These are phyloP conservation scores for Drosophila eugracilis DNA, from an alignment of 1,140 invertebrate genomes.

Conservation along the genomic window DNA sequence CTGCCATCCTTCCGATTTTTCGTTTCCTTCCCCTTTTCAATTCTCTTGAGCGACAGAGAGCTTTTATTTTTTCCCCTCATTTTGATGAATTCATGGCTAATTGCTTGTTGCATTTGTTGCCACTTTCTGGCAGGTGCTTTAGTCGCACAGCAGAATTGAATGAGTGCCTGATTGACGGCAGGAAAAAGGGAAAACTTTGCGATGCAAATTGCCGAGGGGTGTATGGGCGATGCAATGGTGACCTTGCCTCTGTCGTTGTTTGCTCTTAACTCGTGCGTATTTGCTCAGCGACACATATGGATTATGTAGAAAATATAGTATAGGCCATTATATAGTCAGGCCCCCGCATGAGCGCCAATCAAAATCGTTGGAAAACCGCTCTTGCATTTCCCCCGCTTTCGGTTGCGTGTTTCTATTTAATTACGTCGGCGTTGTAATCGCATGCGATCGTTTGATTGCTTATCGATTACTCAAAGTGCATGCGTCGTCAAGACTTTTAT, in stretches of 20 bases:
- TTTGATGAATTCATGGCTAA: constrained; percentile 60
- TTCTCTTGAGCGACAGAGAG: not conserved
- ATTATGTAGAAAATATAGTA: constrained; percentile 6
- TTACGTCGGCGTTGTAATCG: constrained; percentile 11
- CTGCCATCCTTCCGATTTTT: constrained; percentile 6
- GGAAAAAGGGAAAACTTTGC: constrained; percentile 22
- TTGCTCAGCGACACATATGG: constrained; percentile 23
- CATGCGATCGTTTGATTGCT: constrained; percentile 40
- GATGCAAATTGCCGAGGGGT: constrained; percentile 13
- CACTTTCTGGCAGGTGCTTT: constrained; percentile 20
- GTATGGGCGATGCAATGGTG: not conserved
- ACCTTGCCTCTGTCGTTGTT: constrained; percentile 7
- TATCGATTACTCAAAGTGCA: constrained; percentile 61
- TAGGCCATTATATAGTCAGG: constrained; percentile 37
- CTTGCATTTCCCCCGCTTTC: not conserved
- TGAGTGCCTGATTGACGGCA: constrained; percentile 33
- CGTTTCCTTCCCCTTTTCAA: not conserved
- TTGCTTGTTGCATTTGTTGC: constrained; percentile 38
- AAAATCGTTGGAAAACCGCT: constrained; percentile 29
- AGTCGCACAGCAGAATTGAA: constrained; percentile 38
- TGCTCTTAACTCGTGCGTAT: constrained; percentile 29
- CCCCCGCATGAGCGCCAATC: constrained; percentile 71
- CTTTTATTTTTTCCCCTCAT: not conserved
- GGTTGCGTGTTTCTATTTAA: constrained; percentile 6
- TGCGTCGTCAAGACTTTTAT: constrained; percentile 6